Evolutionary conservation across 2,888 invertebrate genomes (phyloP), one percentile per base, ranked within the genome.

Genomic region (Epistrophe grossulariae): DNA sequence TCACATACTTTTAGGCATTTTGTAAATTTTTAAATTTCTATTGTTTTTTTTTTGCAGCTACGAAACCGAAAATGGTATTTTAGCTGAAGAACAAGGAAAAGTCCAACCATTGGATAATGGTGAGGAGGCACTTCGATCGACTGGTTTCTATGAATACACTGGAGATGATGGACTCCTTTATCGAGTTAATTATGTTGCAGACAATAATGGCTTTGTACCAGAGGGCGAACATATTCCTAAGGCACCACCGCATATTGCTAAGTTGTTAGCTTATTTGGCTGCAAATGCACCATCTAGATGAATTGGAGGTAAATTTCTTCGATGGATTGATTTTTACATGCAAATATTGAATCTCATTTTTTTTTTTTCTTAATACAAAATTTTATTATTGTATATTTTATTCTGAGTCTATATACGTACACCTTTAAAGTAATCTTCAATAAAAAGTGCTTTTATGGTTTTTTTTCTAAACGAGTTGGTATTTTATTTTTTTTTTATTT

Each of bases 111-210:
- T 93, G 13, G 93, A 94, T 0, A 90, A 92, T 28, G 94, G 94
- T 19, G 94, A 93, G 2, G 95, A 94, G 83, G 95, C 94, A 2
- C 94, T 96, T 64, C 94, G 94, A 76, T 95, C 95, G 1, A 94
- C 93, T 77, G 96, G 96, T 4, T 95, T 95, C 90, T 96, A 94
- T 90, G 94, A 95, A 89, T 96, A 95, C 90, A 94, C 95, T 0
- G 96, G 95, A 1, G 95, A 95, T 70, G 94, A 94, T 90, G 94
- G 94, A 52, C 91, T 93, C 2, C 91, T 93, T 35, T 94, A 94
- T 89, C 92, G 93, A 1, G 93, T 94, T 31, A 92, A 93, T 76
- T 94, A 94, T 89, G 92, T 93, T n/a, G 94, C 94, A 9, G 94
- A 94, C 89, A 94, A 94, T 85, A 94, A 94, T 89, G 94, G 94